Conservation (phyloP, 2,888 invertebrate genomes). For the Odontocerum albicorne region DNA sequence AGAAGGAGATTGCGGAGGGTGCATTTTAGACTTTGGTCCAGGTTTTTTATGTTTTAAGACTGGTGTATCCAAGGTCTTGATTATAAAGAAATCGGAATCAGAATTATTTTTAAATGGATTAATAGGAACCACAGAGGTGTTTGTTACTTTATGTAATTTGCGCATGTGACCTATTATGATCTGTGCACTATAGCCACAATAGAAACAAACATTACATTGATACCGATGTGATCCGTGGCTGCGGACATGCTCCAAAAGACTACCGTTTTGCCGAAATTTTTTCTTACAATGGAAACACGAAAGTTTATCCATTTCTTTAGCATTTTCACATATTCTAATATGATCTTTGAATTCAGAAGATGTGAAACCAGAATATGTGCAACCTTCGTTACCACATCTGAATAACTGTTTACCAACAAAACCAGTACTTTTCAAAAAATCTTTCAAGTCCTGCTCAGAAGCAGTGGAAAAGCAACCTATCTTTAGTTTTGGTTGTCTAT, state of each 20-base stretch:
- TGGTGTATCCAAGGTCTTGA: slow-evolving; percentile 44
- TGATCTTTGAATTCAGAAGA: slow-evolving; percentile 47
- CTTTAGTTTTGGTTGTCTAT: neutral
- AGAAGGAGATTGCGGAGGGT: neutral
- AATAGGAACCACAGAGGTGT: slow-evolving; percentile 48
- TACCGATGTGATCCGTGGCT: slow-evolving; percentile 61
- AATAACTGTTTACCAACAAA: slow-evolving; percentile 51
- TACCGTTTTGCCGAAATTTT: slow-evolving; percentile 46
- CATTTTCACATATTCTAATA: slow-evolving; percentile 43
- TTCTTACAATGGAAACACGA: slow-evolving; percentile 57
- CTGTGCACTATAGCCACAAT: neutral
- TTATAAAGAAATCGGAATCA: slow-evolving; percentile 52
- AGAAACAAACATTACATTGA: slow-evolving; percentile 61
- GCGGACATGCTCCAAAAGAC: slow-evolving; percentile 60
- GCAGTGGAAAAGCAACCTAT: neutral
- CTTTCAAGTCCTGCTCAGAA: slow-evolving; percentile 3
- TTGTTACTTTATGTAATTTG: slow-evolving; percentile 50
- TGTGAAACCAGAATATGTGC: slow-evolving; percentile 45
- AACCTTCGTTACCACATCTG: slow-evolving; percentile 52
- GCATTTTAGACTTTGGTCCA: slow-evolving; percentile 14
- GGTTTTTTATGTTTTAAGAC: slow-evolving; percentile 40
- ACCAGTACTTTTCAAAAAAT: slow-evolving; percentile 40
- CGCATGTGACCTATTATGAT: slow-evolving; percentile 54
- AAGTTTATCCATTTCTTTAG: slow-evolving; percentile 40
- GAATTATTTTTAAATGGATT: slow-evolving; percentile 50